Percentiles rank a stretch among this genome's conserved stretches.
phyloP scores from a whole-genome alignment of 1,140 invertebrate species.

The Rhizoglyphus robini region DNA sequence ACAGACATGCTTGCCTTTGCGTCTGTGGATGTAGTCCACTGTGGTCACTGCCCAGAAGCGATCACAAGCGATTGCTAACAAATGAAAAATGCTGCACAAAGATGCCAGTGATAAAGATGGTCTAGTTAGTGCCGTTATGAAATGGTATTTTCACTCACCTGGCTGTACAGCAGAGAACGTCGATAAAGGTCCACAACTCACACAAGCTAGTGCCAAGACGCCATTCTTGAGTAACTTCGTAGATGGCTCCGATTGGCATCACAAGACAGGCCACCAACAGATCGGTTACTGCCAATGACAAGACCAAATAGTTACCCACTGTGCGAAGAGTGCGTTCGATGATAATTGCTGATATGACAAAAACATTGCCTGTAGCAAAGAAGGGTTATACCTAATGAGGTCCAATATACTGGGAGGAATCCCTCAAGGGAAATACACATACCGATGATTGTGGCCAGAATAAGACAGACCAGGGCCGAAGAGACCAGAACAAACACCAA shows the following conservation, averaged over 20 bases:
- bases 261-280: slow-evolving; percentile 68
- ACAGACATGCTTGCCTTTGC: slow-evolving; percentile 55
- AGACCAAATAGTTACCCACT: slow-evolving; percentile 71
- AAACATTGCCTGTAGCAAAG: slow-evolving; percentile 89
- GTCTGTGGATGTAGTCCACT: slow-evolving; percentile 81
- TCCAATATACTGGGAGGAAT: too few species aligned
- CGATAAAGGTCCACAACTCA: slow-evolving; percentile 83
- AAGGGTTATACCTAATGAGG: too few species aligned
- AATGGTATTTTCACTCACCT: too few species aligned
- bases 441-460: slow-evolving; percentile 38
- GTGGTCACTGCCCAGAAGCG: slow-evolving; percentile 93
- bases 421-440: not conserved
- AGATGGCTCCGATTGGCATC: slow-evolving; percentile 69
- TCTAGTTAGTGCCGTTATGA: too few species aligned
- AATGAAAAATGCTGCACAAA: slow-evolving; percentile 53
- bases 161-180: slow-evolving; percentile 82
- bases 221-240: slow-evolving; percentile 60
- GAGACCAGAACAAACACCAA: slow-evolving; percentile 11
- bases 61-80: slow-evolving; percentile 82
- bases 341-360: slow-evolving; percentile 84
- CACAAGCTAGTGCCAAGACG: slow-evolving; percentile 68
- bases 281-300: slow-evolving; percentile 71
- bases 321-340: slow-evolving; percentile 71
- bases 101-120: not conserved
- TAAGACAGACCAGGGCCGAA: slow-evolving; percentile 20